Evolutionary conservation across 2,797 vertebrate species (phyloP), one percentile per base, ranked within the genome.

Genomic region (Diplodus sargus): DNA sequence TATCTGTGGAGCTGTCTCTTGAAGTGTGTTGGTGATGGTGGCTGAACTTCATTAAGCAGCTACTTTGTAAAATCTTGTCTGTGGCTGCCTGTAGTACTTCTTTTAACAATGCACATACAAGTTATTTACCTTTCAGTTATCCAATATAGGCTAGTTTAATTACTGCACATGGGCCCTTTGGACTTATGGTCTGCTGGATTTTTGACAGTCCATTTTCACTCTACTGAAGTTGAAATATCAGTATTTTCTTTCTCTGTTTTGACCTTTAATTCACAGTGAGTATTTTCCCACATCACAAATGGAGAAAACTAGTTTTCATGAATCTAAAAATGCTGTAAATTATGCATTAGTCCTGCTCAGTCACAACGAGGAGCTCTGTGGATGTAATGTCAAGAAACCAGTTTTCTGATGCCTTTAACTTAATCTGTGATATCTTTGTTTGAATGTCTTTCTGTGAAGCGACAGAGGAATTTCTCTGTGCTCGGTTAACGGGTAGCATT

Each of bases 391-490:
- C 52, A 51, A 53, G 45, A 67, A 57, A 56, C 28, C 73, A 13
- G 57, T 56, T 72, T 76, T 80, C 49, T 53, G 71, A 64, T 67
- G 25, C 67, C 51, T 74, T 30, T 28, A 53, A 58, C 48, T 45
- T 62, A 23, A 57, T 63, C 48, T 64, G 20, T 43, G 8, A 70
- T 59, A 2, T 30, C 72, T 69, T 42, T 48, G 20, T 52, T 69
- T 66, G 14, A 70, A 51, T 68, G 63, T 74, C 39, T 11, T 39
- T 34, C 18, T 30, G 53, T 62, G 34, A 45, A 73, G 39, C 56
- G 15, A 20, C 17, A 2, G 14, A 39, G 30, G 54, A 45, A 49
- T 18, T 22, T 34, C 16, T 53, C 28, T 56, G 45, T 59, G 48
- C 48, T 28, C 53, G 13, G 43, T 66, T 52, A 58, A 48, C 11